phyloP scores from a whole-genome alignment of 2,888 invertebrate genomes.

The Metellina segmentata region DNA sequence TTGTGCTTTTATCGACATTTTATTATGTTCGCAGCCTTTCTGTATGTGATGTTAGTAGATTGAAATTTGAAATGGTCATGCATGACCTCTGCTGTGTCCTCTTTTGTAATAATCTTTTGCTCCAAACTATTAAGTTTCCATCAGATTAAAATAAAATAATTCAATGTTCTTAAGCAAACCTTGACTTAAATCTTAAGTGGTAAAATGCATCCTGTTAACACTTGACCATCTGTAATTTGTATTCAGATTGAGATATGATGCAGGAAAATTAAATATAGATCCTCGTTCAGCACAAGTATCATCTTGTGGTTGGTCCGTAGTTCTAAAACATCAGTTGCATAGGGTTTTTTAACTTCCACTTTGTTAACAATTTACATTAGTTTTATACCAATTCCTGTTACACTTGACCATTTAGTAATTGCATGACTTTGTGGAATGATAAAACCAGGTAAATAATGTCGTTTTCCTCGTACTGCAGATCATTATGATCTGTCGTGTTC shows the following conservation, averaged over 20 bases:
- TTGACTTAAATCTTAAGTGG: no score
- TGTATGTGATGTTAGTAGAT: no score
- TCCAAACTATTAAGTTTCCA: no score
- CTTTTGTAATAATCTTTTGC: no score
- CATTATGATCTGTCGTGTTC: conserved; percentile 6
- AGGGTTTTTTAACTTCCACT: neutral
- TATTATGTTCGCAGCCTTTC: no score
- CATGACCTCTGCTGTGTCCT: no score
- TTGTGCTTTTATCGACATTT: no score
- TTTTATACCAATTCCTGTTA: neutral
- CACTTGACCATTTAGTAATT: conserved; percentile 24
- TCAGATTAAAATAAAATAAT: no score
- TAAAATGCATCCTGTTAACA: neutral
- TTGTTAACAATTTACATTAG: neutral
- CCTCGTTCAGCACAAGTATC: conserved; percentile 6
- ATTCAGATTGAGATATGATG: conserved; percentile 17
- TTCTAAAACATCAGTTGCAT: neutral
- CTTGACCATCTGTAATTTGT: conserved; percentile 3
- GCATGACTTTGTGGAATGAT: conserved; percentile 5
- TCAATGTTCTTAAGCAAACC: no score
- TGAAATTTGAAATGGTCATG: no score
- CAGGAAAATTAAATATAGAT: conserved; percentile 14
- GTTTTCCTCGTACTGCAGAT: conserved; percentile 45
- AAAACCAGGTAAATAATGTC: conserved; percentile 26
- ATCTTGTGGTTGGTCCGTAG: conserved; percentile 17